A percentile compares a stretch with the other conserved stretches of the same genome.
Conservation (phyloP, 2,113 vertebrate species). For the Xenotilapia leptura region DNA sequence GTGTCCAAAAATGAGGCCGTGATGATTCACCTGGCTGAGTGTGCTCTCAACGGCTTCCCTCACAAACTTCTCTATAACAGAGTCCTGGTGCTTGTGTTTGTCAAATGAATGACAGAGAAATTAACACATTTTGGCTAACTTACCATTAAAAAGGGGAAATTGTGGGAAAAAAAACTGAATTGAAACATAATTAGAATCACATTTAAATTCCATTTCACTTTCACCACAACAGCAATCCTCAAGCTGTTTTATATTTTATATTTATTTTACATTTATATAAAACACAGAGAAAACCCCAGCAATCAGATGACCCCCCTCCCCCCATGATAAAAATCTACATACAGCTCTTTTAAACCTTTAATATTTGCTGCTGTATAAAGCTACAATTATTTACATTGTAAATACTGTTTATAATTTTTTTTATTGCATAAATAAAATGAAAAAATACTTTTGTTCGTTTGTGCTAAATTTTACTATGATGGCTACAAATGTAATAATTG, state of each 20-base stretch:
- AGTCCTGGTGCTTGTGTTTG: not conserved
- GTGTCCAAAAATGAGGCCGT: not conserved
- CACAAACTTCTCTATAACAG: not conserved
- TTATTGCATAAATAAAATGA: not conserved
- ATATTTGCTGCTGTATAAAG: not conserved
- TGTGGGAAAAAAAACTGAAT: not conserved
- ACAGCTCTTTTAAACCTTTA: not conserved
- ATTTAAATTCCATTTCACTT: not conserved
- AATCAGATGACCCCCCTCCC: not conserved
- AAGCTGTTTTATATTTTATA: not conserved
- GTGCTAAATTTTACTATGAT: not conserved
- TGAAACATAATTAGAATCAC: not conserved
- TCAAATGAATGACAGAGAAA: not conserved
- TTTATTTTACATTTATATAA: not conserved
- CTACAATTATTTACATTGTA: not conserved
- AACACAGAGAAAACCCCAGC: not conserved
- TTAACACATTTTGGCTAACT: not conserved
- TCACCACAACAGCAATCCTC: not conserved
- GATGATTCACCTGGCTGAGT: not conserved
- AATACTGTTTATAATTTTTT: not conserved
- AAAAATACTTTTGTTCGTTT: not conserved
- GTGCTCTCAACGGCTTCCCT: not conserved
- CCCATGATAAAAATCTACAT: not conserved
- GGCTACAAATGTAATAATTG: not conserved
- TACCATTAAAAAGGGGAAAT: not conserved